A percentile compares a stretch with the other conserved stretches of the same genome.
Conservation (phyloP, 2,113 vertebrate species). For the Caloenas nicobarica region DNA sequence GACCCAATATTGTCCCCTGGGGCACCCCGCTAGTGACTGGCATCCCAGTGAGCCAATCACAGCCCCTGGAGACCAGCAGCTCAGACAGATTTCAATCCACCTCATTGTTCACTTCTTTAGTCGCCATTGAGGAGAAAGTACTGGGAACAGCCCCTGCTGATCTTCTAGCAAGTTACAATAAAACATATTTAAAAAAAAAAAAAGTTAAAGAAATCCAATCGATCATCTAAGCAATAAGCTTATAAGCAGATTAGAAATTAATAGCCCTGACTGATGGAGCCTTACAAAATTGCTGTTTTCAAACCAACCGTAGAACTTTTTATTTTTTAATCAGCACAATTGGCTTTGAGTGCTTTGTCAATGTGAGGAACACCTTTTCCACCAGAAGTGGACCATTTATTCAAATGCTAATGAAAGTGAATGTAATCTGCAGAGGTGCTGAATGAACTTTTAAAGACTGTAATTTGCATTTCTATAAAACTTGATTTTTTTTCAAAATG, state of each 20-base stretch:
- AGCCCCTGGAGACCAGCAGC: neutral
- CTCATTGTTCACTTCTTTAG: no score
- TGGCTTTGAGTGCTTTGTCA: constrained; percentile 15
- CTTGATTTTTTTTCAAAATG: neutral
- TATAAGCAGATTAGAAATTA: constrained; percentile 9
- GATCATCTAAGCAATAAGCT: neutral
- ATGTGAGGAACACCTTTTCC: neutral
- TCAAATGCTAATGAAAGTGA: constrained; percentile 33
- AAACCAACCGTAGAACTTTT: neutral
- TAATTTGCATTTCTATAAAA: constrained; percentile 24
- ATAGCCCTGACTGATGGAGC: neutral
- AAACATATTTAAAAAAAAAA: neutral
- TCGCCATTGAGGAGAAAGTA: neutral
- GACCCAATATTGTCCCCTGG: no score
- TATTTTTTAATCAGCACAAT: neutral
- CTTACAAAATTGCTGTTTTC: neutral
- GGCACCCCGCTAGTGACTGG: neutral
- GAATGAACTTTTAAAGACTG: constrained; percentile 31
- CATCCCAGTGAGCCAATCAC: neutral
- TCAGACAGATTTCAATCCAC: no score
- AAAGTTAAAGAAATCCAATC: neutral
- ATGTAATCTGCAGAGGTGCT: neutral
- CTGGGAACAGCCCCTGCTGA: neutral
- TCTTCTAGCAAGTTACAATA: neutral
- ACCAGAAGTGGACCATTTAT: constrained; percentile 7